phyloP scores from a whole-genome alignment of 2,888 invertebrate species.

The Doris montereyensis region DNA sequence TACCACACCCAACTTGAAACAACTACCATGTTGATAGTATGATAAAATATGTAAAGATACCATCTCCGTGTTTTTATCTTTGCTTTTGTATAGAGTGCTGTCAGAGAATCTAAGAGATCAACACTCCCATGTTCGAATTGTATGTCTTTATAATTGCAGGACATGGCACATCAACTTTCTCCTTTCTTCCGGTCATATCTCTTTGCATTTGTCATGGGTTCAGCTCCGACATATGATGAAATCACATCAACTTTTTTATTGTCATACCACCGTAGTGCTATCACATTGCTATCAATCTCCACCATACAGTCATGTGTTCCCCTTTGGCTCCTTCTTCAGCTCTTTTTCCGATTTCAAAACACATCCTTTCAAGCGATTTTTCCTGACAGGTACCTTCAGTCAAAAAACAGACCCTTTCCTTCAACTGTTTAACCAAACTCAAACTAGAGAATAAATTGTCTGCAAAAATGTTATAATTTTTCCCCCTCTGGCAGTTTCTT shows the following conservation, averaged over 20 bases:
- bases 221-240: conserved; percentile 43
- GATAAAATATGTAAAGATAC: conserved; percentile 47
- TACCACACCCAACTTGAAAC: conserved; percentile 46
- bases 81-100: conserved; percentile 26
- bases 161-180: background rate
- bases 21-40: conserved; percentile 43
- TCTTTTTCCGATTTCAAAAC: no score
- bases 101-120: conserved; percentile 11
- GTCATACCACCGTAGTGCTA: conserved; percentile 42
- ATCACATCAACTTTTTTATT: background rate
- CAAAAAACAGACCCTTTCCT: no score
- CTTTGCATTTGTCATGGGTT: conserved; percentile 8
- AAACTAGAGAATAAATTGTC: no score
- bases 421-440: no score
- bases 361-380: no score
- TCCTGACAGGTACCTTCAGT: no score
- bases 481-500: no score
- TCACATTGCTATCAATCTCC: background rate
- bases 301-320: no score
- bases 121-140: background rate
- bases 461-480: no score
- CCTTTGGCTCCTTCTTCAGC: no score
- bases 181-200: background rate
- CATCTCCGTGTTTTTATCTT: conserved; percentile 40
- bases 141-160: background rate